Conservation (phyloP, 2,113 vertebrate genomes). For the Actenoides hombroni region DNA sequence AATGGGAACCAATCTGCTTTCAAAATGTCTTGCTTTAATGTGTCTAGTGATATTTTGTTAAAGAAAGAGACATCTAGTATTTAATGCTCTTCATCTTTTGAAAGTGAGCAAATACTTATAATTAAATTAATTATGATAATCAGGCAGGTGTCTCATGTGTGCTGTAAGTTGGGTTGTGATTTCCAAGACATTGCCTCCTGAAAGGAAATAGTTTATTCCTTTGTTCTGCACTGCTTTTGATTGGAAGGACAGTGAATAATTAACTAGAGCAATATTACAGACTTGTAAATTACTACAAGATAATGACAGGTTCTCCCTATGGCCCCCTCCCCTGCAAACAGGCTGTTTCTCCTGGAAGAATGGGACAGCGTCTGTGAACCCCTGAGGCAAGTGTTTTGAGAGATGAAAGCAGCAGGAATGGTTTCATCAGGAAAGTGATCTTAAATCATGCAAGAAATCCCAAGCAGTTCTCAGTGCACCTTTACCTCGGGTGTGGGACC, state of each 20-base stretch:
- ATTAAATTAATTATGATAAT: constrained; percentile 46
- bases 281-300: not conserved
- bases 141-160: not conserved
- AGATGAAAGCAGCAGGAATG: not conserved
- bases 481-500: not conserved
- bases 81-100: not conserved
- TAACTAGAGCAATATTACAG: not conserved
- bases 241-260: not conserved
- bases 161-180: not conserved
- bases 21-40: not conserved
- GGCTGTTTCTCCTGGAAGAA: not conserved
- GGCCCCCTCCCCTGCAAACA: fast-evolving
- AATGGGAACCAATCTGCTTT: not conserved
- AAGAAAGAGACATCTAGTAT: not conserved
- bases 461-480: not conserved
- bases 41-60: not conserved
- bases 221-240: not conserved
- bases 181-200: not conserved
- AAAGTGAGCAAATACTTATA: constrained; percentile 12
- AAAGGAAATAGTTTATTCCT: not conserved
- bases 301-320: not conserved
- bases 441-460: not conserved
- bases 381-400: not conserved
- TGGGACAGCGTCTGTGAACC: not conserved
- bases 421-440: not conserved